Evolutionary conservation across 2,888 invertebrate genomes (phyloP).

Genomic region (Parascotia fuliginaria): DNA sequence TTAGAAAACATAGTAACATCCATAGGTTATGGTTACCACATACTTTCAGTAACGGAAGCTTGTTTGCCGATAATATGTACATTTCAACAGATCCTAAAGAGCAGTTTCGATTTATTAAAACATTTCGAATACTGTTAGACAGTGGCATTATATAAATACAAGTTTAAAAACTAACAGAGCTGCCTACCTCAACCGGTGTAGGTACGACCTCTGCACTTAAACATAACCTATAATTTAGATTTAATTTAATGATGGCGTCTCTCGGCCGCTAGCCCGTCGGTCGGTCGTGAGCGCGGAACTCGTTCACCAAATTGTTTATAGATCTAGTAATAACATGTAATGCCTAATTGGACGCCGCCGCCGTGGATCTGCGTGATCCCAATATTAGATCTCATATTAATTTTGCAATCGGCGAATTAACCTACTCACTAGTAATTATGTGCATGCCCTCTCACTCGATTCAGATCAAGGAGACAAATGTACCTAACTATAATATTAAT

Average conservation of each 20-base stretch:
- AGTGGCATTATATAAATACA: too few species aligned
- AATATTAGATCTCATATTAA: slow-evolving; percentile 4
- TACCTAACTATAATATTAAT: too few species aligned
- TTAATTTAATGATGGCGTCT: slow-evolving; percentile 10
- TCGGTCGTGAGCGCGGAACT: slow-evolving; percentile 11
- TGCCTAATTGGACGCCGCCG: slow-evolving; percentile 8
- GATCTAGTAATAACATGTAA: slow-evolving; percentile 13
- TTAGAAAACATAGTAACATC: too few species aligned
- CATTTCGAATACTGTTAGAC: too few species aligned
- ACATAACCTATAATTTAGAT: slow-evolving; percentile 9
- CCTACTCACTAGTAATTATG: background rate
- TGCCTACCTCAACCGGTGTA: too few species aligned
- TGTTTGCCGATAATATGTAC: too few species aligned
- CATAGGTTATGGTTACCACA: too few species aligned
- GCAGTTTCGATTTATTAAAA: too few species aligned
- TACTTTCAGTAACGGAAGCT: too few species aligned
- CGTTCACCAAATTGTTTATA: slow-evolving; percentile 6
- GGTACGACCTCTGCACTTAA: background rate
- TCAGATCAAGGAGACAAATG: background rate
- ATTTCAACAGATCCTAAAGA: too few species aligned
- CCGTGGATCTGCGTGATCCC: slow-evolving; percentile 3
- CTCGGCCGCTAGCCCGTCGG: too few species aligned
- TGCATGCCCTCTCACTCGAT: background rate
- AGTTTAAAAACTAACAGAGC: background rate
- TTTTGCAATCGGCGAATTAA: slow-evolving; percentile 1